These are phyloP conservation scores for Apotomis turbidana DNA, from an alignment of 2,888 invertebrate genomes.

Conservation along the genomic window DNA sequence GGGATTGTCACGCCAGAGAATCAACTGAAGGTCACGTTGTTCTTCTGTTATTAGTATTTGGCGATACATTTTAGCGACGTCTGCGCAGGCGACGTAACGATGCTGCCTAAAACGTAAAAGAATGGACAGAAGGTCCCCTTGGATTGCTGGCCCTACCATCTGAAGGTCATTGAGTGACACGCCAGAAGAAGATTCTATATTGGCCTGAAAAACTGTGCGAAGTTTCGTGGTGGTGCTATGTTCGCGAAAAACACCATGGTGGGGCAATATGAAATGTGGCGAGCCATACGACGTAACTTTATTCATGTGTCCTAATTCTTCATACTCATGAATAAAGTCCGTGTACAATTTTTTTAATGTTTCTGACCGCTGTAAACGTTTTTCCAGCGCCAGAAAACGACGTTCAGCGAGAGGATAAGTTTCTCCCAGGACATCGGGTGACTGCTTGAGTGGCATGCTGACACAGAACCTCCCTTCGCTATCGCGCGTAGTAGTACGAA, in stretches of 20 bases:
- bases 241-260: conserved; percentile 39
- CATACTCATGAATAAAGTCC: conserved; percentile 45
- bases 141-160: conserved; percentile 45
- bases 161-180: conserved; percentile 35
- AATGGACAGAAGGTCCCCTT: conserved; percentile 39
- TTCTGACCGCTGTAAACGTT: conserved; percentile 31
- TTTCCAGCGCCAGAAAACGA: conserved; percentile 43
- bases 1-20: conserved; percentile 34
- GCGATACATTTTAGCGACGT: conserved; percentile 41
- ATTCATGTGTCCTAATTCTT: conserved; percentile 44
- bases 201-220: no score
- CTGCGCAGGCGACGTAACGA: conserved; percentile 32
- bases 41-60: conserved; percentile 29
- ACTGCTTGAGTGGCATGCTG: conserved; percentile 37
- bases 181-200: no score
- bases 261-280: conserved; percentile 43
- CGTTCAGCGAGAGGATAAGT: conserved; percentile 35
- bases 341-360: conserved; percentile 40
- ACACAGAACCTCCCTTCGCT: conserved; percentile 42
- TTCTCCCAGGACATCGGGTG: conserved; percentile 42
- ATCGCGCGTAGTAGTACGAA: conserved; percentile 36
- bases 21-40: conserved; percentile 38
- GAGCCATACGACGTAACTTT: conserved; percentile 8
- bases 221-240: no score
- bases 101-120: conserved; percentile 45